phyloP scores from a whole-genome alignment of 2,797 vertebrate genomes.

The Holocentrus rufus region DNA sequence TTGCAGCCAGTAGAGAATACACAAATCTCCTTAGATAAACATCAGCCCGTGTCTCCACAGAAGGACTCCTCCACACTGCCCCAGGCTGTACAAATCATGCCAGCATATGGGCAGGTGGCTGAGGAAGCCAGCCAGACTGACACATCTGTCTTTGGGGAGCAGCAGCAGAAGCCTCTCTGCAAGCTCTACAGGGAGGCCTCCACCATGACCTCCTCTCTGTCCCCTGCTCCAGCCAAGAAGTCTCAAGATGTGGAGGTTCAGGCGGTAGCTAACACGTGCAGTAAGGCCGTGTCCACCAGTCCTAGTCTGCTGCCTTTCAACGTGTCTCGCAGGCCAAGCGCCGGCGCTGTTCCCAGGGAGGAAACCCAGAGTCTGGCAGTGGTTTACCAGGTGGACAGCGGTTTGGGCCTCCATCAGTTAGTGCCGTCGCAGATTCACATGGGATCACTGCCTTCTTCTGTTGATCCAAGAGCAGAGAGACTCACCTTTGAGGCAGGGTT shows the following conservation, averaged over 20 bases:
- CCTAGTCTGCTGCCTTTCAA: conserved; percentile 86
- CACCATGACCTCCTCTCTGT: conserved; percentile 88
- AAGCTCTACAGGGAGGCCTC: conserved; percentile 87
- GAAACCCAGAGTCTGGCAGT: conserved; percentile 83
- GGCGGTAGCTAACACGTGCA: conserved; percentile 86
- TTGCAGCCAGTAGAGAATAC: conserved; percentile 43
- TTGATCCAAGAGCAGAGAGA: conserved; percentile 60
- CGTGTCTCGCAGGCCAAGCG: conserved; percentile 66
- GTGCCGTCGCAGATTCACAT: conserved; percentile 49
- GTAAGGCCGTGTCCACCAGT: conserved; percentile 90
- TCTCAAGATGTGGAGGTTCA: conserved; percentile 91
- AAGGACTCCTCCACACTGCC: conserved; percentile 46
- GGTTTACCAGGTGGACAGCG: conserved; percentile 72
- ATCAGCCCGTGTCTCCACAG: conserved; percentile 50
- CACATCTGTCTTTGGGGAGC: conserved; percentile 51
- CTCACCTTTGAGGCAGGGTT: conserved; percentile 72
- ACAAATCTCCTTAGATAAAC: conserved; percentile 59
- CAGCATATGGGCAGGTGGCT: conserved; percentile 40
- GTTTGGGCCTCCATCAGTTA: conserved; percentile 50
- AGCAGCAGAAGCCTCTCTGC: conserved; percentile 45
- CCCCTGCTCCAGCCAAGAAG: conserved; percentile 65
- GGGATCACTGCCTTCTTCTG: conserved; percentile 16
- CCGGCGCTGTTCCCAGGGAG: conserved; percentile 60
- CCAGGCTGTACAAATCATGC: conserved; percentile 47
- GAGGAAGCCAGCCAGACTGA: conserved; percentile 43